Evolutionary conservation across 2,113 vertebrate species (phyloP).

Genomic region (Pedionomus torquatus): DNA sequence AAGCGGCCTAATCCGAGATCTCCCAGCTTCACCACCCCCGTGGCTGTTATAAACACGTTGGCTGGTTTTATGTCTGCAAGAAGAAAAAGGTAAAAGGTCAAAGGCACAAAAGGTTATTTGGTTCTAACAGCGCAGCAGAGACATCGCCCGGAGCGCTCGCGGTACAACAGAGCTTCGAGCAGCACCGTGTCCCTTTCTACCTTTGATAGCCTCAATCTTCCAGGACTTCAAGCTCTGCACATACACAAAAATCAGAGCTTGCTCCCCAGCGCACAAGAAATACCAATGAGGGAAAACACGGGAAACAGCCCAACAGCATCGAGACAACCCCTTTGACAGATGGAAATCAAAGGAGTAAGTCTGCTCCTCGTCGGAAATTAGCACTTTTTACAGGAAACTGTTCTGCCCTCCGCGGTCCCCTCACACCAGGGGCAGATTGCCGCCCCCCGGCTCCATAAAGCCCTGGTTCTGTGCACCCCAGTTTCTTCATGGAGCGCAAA

Average conservation of each 20-base stretch:
- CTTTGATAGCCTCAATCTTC: slow-evolving; percentile 20
- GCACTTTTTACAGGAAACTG: neutral
- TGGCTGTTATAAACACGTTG: slow-evolving; percentile 90
- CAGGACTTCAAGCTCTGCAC: neutral
- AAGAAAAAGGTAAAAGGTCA: slow-evolving; percentile 34
- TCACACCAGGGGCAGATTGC: neutral
- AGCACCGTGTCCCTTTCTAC: neutral
- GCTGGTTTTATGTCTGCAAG: slow-evolving; percentile 88
- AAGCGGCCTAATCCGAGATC: slow-evolving; percentile 88
- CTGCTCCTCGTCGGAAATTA: neutral
- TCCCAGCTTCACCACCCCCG: slow-evolving; percentile 86
- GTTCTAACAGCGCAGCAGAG: slow-evolving; percentile 31
- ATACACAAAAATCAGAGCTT: neutral
- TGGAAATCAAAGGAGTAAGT: neutral
- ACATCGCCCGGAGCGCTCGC: neutral
- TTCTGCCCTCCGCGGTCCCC: neutral
- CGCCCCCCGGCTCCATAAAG: neutral
- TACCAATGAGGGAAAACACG: neutral
- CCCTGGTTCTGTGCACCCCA: neutral
- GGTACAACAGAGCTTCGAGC: neutral
- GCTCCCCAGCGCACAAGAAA: neutral
- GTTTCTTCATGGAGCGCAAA: neutral
- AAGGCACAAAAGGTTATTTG: slow-evolving; percentile 30
- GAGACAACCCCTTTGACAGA: neutral
- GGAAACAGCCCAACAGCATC: neutral